Conservation (phyloP, 2,113 vertebrate species). For the Myiozetetes cayanensis region DNA sequence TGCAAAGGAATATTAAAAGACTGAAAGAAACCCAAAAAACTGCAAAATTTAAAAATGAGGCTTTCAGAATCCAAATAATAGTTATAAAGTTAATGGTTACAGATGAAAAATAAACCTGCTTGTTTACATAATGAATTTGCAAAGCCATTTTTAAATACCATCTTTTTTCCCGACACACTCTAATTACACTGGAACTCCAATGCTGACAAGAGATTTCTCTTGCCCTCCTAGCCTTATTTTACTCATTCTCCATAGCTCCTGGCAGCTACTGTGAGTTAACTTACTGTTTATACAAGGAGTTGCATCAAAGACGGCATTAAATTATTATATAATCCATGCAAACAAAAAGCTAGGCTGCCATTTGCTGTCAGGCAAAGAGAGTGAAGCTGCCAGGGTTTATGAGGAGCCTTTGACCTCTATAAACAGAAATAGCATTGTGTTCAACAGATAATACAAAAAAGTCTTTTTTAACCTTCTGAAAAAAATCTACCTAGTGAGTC, state of each 20-base stretch:
- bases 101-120: background rate
- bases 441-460: background rate
- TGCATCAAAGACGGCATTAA: background rate
- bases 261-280: slow-evolving; percentile 43
- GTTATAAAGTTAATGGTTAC: background rate
- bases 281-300: slow-evolving; percentile 23
- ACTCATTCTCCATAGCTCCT: background rate
- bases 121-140: background rate
- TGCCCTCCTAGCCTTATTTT: slow-evolving; percentile 9
- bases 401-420: slow-evolving; percentile 1
- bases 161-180: background rate
- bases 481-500: background rate
- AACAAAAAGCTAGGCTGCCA: slow-evolving; percentile 29
- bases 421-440: slow-evolving; percentile 28
- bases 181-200: background rate
- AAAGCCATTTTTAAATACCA: background rate
- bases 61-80: background rate
- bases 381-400: slow-evolving; percentile 14
- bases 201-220: background rate
- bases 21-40: background rate
- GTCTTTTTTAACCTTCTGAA: background rate
- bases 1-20: background rate
- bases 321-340: slow-evolving; percentile 33
- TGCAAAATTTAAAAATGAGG: background rate
- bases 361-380: slow-evolving; percentile 51